A percentile compares a stretch with the other conserved stretches of the same genome.
phyloP scores from a whole-genome alignment of 2,888 invertebrate species.

The Neocrepidodera transversa region DNA sequence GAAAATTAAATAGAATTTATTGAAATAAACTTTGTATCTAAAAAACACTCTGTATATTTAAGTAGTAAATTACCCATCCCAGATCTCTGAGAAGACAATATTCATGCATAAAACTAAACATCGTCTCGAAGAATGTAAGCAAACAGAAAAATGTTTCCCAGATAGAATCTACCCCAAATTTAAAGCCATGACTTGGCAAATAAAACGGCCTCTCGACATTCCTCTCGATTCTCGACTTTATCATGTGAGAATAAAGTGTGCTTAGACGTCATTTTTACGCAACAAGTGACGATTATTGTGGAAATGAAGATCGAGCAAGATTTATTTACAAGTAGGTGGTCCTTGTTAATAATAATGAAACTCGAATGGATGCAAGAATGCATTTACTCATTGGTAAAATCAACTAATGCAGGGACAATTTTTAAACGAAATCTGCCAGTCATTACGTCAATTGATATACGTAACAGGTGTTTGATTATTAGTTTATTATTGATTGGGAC shows the following conservation, averaged over 20 bases:
- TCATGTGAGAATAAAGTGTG: constrained; percentile 18
- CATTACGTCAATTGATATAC: background rate
- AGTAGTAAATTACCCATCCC: constrained; percentile 2
- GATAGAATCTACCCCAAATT: constrained; percentile 58
- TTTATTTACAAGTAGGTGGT: constrained; percentile 6
- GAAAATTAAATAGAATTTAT: too few relatives aligned
- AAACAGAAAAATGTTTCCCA: constrained; percentile 26
- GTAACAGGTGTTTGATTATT: background rate
- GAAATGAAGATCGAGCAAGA: constrained; percentile 1
- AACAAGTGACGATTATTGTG: constrained; percentile 17
- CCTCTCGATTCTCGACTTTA: constrained; percentile 29
- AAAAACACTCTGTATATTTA: background rate
- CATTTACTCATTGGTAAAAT: constrained; percentile 1
- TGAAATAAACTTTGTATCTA: too few relatives aligned
- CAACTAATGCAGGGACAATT: background rate
- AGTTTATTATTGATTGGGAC: too few relatives aligned
- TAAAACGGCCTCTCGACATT: constrained; percentile 43
- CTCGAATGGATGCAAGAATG: background rate
- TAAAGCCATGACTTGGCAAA: constrained; percentile 58
- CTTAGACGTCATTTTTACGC: constrained; percentile 24
- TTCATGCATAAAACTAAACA: constrained; percentile 15
- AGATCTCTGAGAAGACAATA: constrained; percentile 11
- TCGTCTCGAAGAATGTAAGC: constrained; percentile 13
- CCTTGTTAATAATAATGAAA: constrained; percentile 1
- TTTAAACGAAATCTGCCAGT: background rate